Base-by-base conservation (phyloP, 2,888 invertebrate genomes). In the Monoplex corrugatus region DNA sequence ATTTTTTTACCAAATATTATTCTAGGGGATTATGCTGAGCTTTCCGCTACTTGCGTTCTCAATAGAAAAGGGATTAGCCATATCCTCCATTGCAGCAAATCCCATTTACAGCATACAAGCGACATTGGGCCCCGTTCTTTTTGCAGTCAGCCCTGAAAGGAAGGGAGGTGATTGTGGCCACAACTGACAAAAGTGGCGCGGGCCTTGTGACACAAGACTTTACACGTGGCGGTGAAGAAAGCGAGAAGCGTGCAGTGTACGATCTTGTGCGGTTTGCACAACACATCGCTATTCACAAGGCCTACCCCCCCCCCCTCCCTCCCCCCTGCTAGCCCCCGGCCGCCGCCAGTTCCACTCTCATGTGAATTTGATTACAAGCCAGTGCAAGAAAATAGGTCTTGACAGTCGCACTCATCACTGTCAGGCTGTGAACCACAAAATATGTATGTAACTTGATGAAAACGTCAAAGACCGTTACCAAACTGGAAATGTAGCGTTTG, bases 1-100 rank as follows among this genome's bases (percentile, higher is more conserved):
- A 86, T 86, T 86, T 86, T 86, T 86, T 68, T 68, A 40, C 40
- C 68, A 86, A 86, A 86, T 68, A 86, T 86, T 86, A 86, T 86
- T 86, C 38, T 68, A 43, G 68, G 38, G 86, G 86, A 68, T 86
- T 43, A 86, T 19, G 68, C 40, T 50, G 68, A 68, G 86, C 86
- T 43, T 40, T 40, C 38, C 40, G 86, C 68, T 86, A 1, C 86
- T 86, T 86, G 86, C 43, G 40, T 44, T 86, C 86, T 86, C 68
- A 86, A 86, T 86, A 86, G 86, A 86, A 86, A 86, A 86, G 68
- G 86, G 86, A 86, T 86, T 57, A 68, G 40, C 40, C 68, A 86
- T 57, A 86, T 86, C 86, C 86, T 32, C 86, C 86, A 86, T 86
- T 86, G 86, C 68, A 68, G 68, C 40, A 86, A 86, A 86, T 86